Percentiles rank a stretch among this genome's conserved stretches.
These are phyloP conservation scores for Otocyon megalotis DNA, from an alignment of 2,113 vertebrate genomes.

Conservation along the genomic window DNA sequence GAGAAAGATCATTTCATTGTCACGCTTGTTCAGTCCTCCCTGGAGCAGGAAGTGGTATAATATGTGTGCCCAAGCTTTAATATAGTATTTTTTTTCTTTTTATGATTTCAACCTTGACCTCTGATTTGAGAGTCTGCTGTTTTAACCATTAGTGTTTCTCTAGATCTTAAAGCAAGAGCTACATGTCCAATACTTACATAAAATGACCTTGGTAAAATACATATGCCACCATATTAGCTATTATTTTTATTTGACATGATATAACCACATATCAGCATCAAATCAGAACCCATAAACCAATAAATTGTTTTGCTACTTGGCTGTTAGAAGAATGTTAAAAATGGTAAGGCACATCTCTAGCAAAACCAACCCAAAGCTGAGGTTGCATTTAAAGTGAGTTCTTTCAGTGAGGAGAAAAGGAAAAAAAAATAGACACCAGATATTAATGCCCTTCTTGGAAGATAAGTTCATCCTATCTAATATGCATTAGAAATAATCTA, in stretches of 20 bases:
- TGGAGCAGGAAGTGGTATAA: slow-evolving; percentile 47
- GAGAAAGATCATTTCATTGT: slow-evolving; percentile 73
- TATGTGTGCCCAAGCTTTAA: slow-evolving; percentile 76
- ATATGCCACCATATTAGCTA: slow-evolving; percentile 75
- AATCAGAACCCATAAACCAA: slow-evolving; percentile 82
- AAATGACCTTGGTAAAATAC: slow-evolving; percentile 73
- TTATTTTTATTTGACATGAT: slow-evolving; percentile 83
- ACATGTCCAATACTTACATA: slow-evolving; percentile 47
- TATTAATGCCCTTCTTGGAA: slow-evolving; percentile 74
- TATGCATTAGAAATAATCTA: slow-evolving; percentile 79
- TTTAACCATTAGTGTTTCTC: slow-evolving; percentile 68
- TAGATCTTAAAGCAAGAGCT: slow-evolving; percentile 68
- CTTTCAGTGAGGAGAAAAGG: neutral
- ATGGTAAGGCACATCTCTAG: slow-evolving; percentile 57
- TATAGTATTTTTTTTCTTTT: slow-evolving; percentile 70
- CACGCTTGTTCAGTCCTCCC: slow-evolving; percentile 59
- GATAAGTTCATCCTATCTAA: slow-evolving; percentile 78
- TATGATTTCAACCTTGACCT: slow-evolving; percentile 81
- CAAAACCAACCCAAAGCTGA: slow-evolving; percentile 68
- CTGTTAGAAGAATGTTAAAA: slow-evolving; percentile 78
- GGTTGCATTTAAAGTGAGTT: slow-evolving; percentile 68
- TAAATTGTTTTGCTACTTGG: slow-evolving; percentile 82
- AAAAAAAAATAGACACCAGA: neutral
- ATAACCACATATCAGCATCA: slow-evolving; percentile 77
- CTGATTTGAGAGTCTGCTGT: slow-evolving; percentile 69